Evolutionary conservation across 53 echinoderm and acorn worm genomes (phyloP).

Genomic region (Henricia sp.): DNA sequence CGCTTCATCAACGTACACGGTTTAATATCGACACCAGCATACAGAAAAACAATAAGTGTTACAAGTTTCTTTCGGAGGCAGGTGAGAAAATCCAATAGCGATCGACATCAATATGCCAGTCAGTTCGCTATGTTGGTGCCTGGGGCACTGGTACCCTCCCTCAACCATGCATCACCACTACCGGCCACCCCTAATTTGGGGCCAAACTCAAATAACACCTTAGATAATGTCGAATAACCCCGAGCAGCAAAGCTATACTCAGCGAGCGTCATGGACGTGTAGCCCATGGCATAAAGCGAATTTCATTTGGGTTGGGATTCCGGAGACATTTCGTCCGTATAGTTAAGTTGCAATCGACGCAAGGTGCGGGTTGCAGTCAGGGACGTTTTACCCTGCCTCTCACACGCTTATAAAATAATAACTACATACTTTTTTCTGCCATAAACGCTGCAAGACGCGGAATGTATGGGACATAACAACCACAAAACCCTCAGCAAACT

Average conservation of each 20-base stretch:
- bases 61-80: slow-evolving; percentile 37
- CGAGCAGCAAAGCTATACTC: background rate
- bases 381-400: no score
- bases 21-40: slow-evolving; percentile 46
- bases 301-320: slow-evolving; percentile 32
- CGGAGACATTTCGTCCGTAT: slow-evolving; percentile 1
- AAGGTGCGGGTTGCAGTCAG: no score
- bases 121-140: slow-evolving; percentile 11
- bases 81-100: slow-evolving; percentile 44
- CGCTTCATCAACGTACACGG: slow-evolving; percentile 50
- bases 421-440: no score
- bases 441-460: no score
- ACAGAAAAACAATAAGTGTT: slow-evolving; percentile 66
- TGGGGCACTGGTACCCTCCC: slow-evolving; percentile 1
- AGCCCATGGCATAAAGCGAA: no score
- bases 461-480: no score
- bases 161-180: background rate
- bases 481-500: no score
- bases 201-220: slow-evolving; percentile 46
- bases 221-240: slow-evolving; percentile 21
- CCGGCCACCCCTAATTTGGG: slow-evolving; percentile 11
- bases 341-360: background rate
- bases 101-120: slow-evolving; percentile 55
- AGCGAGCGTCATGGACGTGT: background rate
- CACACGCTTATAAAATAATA: no score